Evolutionary conservation across 1,140 invertebrate genomes (phyloP).

Genomic region (Spodoptera litura): DNA sequence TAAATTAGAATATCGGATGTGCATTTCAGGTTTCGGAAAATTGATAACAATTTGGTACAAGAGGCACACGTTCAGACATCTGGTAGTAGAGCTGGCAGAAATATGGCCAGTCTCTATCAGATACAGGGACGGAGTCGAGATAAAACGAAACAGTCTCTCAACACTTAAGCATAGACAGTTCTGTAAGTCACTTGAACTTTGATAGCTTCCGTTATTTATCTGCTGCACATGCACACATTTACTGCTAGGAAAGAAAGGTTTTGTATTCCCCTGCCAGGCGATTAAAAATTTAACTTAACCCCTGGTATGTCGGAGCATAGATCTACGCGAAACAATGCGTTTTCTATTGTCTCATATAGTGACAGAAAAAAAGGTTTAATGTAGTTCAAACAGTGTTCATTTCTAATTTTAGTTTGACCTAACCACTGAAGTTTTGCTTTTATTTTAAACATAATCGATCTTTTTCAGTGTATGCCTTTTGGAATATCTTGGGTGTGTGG

Average conservation of each 20-base stretch:
- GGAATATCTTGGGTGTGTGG: constrained; percentile 72
- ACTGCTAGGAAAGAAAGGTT: too few relatives aligned
- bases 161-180: constrained; percentile 64
- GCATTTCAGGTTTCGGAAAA: constrained; percentile 70
- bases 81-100: constrained; percentile 68
- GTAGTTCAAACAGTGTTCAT: too few relatives aligned
- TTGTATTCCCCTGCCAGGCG: too few relatives aligned
- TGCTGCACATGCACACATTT: too few relatives aligned
- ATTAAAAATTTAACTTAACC: too few relatives aligned
- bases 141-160: constrained; percentile 68
- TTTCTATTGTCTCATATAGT: too few relatives aligned
- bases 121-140: constrained; percentile 63
- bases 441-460: neutral
- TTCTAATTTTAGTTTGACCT: neutral
- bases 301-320: too few relatives aligned
- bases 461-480: constrained; percentile 72
- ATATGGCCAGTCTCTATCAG: constrained; percentile 68
- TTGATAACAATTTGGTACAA: constrained; percentile 74
- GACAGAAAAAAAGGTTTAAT: too few relatives aligned
- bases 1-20: constrained; percentile 4
- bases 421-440: neutral
- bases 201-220: too few relatives aligned
- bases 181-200: constrained; percentile 56
- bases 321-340: too few relatives aligned
- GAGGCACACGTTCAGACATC: constrained; percentile 61